These are phyloP conservation scores for Crossaster papposus DNA, from an alignment of 53 echinoderm and acorn worm species.

Conservation along the genomic window DNA sequence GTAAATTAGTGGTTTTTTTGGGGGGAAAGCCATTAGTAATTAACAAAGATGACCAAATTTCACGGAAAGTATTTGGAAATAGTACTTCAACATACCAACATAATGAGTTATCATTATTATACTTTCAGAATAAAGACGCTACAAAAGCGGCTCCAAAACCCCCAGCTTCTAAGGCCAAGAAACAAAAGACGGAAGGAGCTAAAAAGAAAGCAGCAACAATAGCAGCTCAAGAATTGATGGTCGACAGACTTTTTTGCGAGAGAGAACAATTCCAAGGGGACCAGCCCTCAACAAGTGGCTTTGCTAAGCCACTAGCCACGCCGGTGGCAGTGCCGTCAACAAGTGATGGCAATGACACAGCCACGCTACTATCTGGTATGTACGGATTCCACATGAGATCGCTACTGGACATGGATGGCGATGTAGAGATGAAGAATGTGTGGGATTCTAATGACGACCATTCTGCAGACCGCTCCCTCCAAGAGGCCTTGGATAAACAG, in stretches of 20 bases:
- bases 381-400: slow-evolving; percentile 21
- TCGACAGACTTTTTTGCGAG: background rate
- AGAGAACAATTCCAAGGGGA: background rate
- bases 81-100: no score
- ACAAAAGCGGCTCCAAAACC: background rate
- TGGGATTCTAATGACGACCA: background rate
- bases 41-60: background rate
- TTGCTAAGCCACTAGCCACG: no score
- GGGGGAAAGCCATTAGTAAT: background rate
- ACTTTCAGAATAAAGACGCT: background rate
- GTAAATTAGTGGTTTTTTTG: no score
- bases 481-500: background rate
- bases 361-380: background rate
- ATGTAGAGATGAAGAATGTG: background rate
- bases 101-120: background rate
- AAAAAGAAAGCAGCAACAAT: background rate
- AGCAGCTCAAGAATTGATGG: slow-evolving; percentile 14
- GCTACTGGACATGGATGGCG: background rate
- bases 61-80: no score
- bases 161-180: background rate
- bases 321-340: background rate
- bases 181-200: background rate
- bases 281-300: no score
- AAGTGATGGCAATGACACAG: background rate
- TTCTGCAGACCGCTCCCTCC: background rate